Base-by-base conservation (phyloP, 1,140 invertebrate species). In the Drosophila insularis region DNA sequence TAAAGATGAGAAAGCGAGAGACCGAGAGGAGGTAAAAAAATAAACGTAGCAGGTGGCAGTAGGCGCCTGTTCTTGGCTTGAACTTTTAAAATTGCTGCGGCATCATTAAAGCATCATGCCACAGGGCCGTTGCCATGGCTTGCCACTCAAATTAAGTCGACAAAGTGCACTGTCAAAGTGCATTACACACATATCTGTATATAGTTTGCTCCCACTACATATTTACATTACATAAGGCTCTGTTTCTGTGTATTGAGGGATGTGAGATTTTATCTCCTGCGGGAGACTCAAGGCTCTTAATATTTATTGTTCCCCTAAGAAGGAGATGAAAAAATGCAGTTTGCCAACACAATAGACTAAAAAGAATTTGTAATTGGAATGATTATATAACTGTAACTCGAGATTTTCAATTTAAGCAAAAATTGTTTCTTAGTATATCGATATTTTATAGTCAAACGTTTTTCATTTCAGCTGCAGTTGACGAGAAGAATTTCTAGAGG, bases 121-220 rank as follows among this genome's bases (percentile, higher is more conserved):
- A 17, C 55, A 19, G 37, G 31, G 55, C 37, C 43, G 37, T 21
- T 56, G 53, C 39, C 40, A 19, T 40, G 71, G 43, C 8, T 66
- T 67, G 21, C 60, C 67, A 77, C 74, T 85, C 68, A 86, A 85
- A 80, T 85, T 80, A 85, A 85, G 81, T 78, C 68, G 43, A 43
- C 60, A 74, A 64, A 74, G 78, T 74, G 81, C 72, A 63, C 74
- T 78, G 81, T 64, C 81, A 86, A 81, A 71, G 71, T 66, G 63
- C 74, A 70, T 78, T 81, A 74, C 64, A 71, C 43, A 50, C 43
- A 50, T 8, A 46, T 69, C 71, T 78, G 77, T 77, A 81, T 71
- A 81, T 67, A 70, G 63, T 43, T 21, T 58, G 43, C 27, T 61
- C 53, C 31, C 55, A 63, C 53, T 27, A 39, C 27, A 32, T 53